These are phyloP conservation scores for Hirudinaria manillensis DNA, from an alignment of 2,888 invertebrate species.

Conservation along the genomic window DNA sequence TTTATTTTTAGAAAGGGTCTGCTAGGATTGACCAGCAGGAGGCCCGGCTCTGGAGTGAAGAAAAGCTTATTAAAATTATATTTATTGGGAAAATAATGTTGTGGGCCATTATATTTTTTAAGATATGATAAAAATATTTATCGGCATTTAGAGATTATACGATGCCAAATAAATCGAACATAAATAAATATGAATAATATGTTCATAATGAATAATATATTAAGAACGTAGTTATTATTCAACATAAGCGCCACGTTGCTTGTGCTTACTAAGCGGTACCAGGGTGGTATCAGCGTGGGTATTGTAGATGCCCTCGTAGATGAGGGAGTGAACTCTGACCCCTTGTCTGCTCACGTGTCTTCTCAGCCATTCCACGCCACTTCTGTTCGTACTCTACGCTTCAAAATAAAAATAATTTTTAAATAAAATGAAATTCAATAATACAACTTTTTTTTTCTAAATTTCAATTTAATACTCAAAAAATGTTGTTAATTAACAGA, in stretches of 20 bases:
- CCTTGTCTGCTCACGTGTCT: conserved; percentile 34
- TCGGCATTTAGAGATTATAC: no score
- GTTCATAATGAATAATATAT: neutral
- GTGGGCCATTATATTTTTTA: no score
- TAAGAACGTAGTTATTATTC: neutral
- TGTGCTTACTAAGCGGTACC: conserved; percentile 34
- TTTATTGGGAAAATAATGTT: neutral
- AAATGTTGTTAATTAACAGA: no score
- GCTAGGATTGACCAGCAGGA: conserved; percentile 29
- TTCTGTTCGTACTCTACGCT: conserved; percentile 33
- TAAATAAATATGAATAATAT: no score
- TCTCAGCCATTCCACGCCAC: conserved; percentile 37
- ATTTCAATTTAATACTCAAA: neutral
- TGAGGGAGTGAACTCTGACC: conserved; percentile 33
- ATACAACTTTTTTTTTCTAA: neutral
- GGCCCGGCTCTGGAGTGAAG: conserved; percentile 31
- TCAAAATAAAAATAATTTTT: neutral
- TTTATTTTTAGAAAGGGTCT: conserved; percentile 33
- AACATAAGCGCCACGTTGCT: neutral
- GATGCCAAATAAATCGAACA: no score
- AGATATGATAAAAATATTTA: no score
- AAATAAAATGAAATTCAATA: neutral
- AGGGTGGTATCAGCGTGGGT: conserved; percentile 36
- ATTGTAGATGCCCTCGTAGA: conserved; percentile 28
- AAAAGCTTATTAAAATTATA: neutral